phyloP scores from a whole-genome alignment of 1,140 invertebrate species.

The Leucophenga varia region DNA sequence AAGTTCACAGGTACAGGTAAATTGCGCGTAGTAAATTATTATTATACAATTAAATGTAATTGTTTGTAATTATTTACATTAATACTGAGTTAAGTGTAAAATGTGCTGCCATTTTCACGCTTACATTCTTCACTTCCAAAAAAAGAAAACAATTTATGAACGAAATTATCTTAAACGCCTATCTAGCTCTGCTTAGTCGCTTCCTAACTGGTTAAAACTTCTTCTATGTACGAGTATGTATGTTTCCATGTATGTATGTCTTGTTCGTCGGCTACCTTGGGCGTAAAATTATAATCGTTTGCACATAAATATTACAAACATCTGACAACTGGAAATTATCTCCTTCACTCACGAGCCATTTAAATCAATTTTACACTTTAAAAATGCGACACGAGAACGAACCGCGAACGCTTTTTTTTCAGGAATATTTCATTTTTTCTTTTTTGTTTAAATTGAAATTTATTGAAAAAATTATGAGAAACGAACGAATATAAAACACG shows the following conservation, averaged over 20 bases:
- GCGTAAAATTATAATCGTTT: constrained; percentile 43
- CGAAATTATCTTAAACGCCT: constrained; percentile 40
- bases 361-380: constrained; percentile 57
- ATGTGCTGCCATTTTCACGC: constrained; percentile 33
- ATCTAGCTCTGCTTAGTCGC: too few species aligned
- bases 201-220: too few species aligned
- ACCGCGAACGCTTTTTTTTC: too few species aligned
- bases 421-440: constrained; percentile 1
- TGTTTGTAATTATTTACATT: constrained; percentile 55
- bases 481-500: constrained; percentile 50
- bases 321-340: constrained; percentile 57
- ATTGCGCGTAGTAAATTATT: too few species aligned
- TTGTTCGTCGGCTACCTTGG: too few species aligned
- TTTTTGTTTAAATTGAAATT: constrained; percentile 40
- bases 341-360: constrained; percentile 57
- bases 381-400: constrained; percentile 12
- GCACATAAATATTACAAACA: constrained; percentile 55
- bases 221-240: too few species aligned
- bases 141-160: too few species aligned
- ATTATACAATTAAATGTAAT: constrained; percentile 54
- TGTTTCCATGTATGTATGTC: too few species aligned
- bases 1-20: too few species aligned
- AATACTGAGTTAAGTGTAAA: constrained; percentile 42
- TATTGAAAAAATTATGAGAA: constrained; percentile 56
- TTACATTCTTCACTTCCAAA: constrained; percentile 5